Conservation (phyloP, 1,140 invertebrate species). For the Kradibia gibbosae region DNA sequence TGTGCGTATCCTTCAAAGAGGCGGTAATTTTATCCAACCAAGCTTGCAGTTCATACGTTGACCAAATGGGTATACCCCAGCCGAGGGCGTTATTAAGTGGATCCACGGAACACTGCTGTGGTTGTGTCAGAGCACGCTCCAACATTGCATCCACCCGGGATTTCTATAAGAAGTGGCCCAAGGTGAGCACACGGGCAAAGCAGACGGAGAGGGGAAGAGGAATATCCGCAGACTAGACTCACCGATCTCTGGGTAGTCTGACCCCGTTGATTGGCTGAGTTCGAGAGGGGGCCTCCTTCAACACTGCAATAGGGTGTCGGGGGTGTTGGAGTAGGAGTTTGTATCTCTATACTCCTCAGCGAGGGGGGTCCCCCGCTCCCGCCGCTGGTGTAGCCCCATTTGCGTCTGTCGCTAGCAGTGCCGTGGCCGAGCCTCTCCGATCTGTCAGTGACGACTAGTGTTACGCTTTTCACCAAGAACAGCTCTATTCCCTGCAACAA, state of each 20-base stretch:
- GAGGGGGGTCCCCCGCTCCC: constrained; percentile 68
- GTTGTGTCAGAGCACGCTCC: constrained; percentile 76
- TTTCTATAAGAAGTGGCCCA: constrained; percentile 66
- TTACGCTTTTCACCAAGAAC: constrained; percentile 75
- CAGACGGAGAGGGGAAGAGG: constrained; percentile 10
- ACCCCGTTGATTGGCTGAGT: constrained; percentile 67
- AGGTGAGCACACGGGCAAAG: background rate
- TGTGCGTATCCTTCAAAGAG: constrained; percentile 62
- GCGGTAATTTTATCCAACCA: constrained; percentile 70
- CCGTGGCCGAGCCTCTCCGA: constrained; percentile 62
- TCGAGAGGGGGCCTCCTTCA: constrained; percentile 69
- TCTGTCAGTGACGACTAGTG: constrained; percentile 75
- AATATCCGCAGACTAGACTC: constrained; percentile 53
- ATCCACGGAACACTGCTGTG: constrained; percentile 73
- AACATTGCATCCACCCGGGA: constrained; percentile 81
- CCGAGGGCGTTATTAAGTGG: constrained; percentile 73
- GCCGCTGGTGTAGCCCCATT: constrained; percentile 69
- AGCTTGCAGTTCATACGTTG: constrained; percentile 74
- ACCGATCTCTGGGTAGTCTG: constrained; percentile 71
- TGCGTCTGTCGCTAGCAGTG: constrained; percentile 58
- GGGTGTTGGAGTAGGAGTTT: constrained; percentile 66
- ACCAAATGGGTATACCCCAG: constrained; percentile 76
- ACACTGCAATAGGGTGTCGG: constrained; percentile 68
- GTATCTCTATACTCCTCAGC: constrained; percentile 67
- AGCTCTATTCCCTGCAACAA: constrained; percentile 74